These are phyloP conservation scores for Hirtodrosophila histrioides DNA, from an alignment of 2,888 invertebrate genomes.

Conservation along the genomic window DNA sequence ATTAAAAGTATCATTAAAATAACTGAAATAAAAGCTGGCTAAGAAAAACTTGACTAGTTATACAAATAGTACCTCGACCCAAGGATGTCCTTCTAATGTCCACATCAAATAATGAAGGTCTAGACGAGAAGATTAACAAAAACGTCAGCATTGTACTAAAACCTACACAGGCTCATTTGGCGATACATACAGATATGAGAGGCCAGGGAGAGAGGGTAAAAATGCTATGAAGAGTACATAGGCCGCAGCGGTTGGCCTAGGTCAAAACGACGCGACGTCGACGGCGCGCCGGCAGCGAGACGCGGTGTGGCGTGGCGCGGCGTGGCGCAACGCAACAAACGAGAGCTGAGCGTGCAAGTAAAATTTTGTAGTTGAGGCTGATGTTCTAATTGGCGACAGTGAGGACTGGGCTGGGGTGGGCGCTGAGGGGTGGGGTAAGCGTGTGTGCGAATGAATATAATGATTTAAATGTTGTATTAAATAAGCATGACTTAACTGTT, in stretches of 20 bases:
- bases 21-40: no score
- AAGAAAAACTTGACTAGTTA: no score
- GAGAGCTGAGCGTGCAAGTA: conserved; percentile 18
- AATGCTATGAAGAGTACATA: conserved; percentile 28
- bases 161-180: conserved; percentile 2
- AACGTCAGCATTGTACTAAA: conserved; percentile 27
- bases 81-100: conserved; percentile 17
- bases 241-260: conserved; percentile 64
- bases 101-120: conserved; percentile 66
- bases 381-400: conserved; percentile 19
- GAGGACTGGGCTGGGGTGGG: no score
- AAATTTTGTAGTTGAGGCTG: conserved; percentile 9
- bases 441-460: conserved; percentile 63
- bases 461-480: conserved; percentile 16
- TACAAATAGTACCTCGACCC: no score
- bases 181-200: conserved; percentile 1
- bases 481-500: conserved; percentile 26
- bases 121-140: conserved; percentile 57
- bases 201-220: conserved; percentile 18
- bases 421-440: background rate
- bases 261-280: conserved; percentile 58
- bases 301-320: conserved; percentile 6
- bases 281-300: conserved; percentile 25
- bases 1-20: no score
- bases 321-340: conserved; percentile 23